Percentiles rank a stretch among this genome's conserved stretches.
phyloP scores from a whole-genome alignment of 2,888 invertebrate genomes.

The Drosophila suboccidentalis region DNA sequence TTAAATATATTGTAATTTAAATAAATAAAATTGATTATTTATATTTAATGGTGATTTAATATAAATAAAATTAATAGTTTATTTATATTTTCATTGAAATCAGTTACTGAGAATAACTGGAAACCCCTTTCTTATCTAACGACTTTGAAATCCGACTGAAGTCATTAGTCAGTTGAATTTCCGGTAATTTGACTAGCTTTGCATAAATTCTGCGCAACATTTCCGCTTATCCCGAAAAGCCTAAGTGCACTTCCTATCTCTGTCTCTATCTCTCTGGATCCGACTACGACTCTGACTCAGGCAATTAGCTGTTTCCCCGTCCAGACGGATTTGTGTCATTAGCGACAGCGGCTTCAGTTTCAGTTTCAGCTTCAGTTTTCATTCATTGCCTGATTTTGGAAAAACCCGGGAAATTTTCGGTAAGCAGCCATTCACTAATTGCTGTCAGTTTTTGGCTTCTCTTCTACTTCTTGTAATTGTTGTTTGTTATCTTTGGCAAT shows the following conservation, averaged over 20 bases:
- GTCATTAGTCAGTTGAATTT: constrained; percentile 68
- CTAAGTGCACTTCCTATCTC: constrained; percentile 68
- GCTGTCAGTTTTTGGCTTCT: constrained; percentile 55
- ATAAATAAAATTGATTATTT: no score
- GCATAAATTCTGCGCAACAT: constrained; percentile 70
- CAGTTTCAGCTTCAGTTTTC: constrained; percentile 45
- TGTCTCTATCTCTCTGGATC: constrained; percentile 4
- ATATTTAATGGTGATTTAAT: no score
- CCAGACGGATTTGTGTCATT: constrained; percentile 80
- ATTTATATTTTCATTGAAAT: neutral
- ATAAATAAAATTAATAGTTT: no score
- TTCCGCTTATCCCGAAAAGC: constrained; percentile 52
- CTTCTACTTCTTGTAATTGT: constrained; percentile 28
- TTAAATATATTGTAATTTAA: no score
- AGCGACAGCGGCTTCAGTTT: constrained; percentile 38
- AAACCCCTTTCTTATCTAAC: constrained; percentile 54
- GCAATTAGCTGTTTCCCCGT: constrained; percentile 61
- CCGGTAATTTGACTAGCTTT: constrained; percentile 75
- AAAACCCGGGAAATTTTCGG: constrained; percentile 71
- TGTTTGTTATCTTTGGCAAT: constrained; percentile 74
- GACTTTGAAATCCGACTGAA: constrained; percentile 30
- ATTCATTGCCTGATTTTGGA: constrained; percentile 67
- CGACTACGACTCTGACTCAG: constrained; percentile 56
- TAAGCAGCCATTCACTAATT: constrained; percentile 69
- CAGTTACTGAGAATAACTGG: constrained; percentile 2